These are phyloP conservation scores for Aurelia coerulea DNA, from an alignment of 30 jellyfish, hydroid and myxozoan genomes.

Conservation along the genomic window DNA sequence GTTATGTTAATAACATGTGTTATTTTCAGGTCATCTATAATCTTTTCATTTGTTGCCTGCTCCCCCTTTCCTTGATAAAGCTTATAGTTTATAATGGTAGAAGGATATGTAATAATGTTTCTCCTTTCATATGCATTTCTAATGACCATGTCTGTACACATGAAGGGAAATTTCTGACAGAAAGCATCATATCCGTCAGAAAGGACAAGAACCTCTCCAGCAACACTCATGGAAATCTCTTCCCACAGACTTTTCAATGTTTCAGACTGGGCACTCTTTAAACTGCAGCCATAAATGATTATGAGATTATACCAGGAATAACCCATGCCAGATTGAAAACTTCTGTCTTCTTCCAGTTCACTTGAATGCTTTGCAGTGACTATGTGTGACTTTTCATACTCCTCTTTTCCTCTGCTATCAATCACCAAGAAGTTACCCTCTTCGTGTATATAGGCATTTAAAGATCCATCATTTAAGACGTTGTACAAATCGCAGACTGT, in stretches of 20 bases:
- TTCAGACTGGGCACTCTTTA: not conserved
- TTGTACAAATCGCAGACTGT: slow-evolving; percentile 77
- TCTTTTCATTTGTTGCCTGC: slow-evolving; percentile 73
- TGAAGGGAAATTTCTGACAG: slow-evolving; percentile 59
- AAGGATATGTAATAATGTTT: slow-evolving; percentile 71
- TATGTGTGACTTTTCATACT: slow-evolving; percentile 42
- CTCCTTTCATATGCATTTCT: slow-evolving; percentile 70
- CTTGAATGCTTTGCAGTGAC: slow-evolving; percentile 70
- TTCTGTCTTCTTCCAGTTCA: slow-evolving; percentile 13
- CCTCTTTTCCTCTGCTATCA: slow-evolving; percentile 62
- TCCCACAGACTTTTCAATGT: slow-evolving; percentile 40
- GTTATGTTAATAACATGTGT: slow-evolving; percentile 80
- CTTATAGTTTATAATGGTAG: slow-evolving; percentile 58
- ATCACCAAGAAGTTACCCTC: slow-evolving; percentile 65
- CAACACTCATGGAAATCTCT: slow-evolving; percentile 50
- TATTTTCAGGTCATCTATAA: slow-evolving; percentile 66
- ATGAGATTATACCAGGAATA: slow-evolving; percentile 40
- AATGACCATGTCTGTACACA: slow-evolving; percentile 69
- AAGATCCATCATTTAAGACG: slow-evolving; percentile 78
- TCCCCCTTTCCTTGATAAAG: slow-evolving; percentile 94
- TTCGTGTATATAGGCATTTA: slow-evolving; percentile 71
- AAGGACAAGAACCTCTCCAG: slow-evolving; percentile 78
- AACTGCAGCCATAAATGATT: slow-evolving; percentile 52
- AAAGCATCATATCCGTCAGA: slow-evolving; percentile 60
- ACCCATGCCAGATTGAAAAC: slow-evolving; percentile 49